Evolutionary conservation across 2,797 vertebrate species (phyloP), one percentile per base, ranked within the genome.

Genomic region (Notamacropus eugenii): DNA sequence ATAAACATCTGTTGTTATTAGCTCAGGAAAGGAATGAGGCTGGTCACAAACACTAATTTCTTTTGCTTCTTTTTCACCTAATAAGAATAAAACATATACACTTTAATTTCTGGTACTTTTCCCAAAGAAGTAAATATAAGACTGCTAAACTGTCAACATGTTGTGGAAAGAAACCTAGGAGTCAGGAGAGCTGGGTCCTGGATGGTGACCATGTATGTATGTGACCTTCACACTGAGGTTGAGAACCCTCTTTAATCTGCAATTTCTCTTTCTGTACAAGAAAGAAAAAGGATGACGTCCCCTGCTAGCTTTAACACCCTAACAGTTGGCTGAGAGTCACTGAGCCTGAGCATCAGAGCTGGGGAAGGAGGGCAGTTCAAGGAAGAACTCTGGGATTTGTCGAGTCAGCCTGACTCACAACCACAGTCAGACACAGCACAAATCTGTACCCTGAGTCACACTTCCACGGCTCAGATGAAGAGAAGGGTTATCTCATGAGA

Each of bases 371-470:
- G 31, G 31, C 67, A 82, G 67, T n/a, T 82, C 14, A 24, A 46
- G n/a, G 67, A 40, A 82, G 67, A 82, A 82, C 67, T 2, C 67
- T 8, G 40, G 24, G 74, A 87, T 87, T 96, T 92, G 96, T 97
- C 95, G 90, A 98, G 98, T 97, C 98, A 98, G 95, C 93, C 93
- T 96, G 97, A 97, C 97, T 98, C 97, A 94, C 29, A 94, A 96
- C 97, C 97, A 93, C 96, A 55, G 95, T 82, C 97, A 98, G 98
- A 98, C 97, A 98, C 97, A 97, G 97, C 98, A 98, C 0, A 96
- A 98, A 96, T 97, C 94, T 34, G 95, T 93, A 98, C 96, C 91
- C 93, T 9, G 74, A 96, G 97, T 90, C 97, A 29, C 94, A 92
- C 94, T 95, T 94, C 97, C 95, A 94, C 50, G 10, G 67, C 67